Evolutionary conservation across 2,888 invertebrate species (phyloP), one percentile per base, ranked within the genome.

Genomic region (Apocheima hispidaria): DNA sequence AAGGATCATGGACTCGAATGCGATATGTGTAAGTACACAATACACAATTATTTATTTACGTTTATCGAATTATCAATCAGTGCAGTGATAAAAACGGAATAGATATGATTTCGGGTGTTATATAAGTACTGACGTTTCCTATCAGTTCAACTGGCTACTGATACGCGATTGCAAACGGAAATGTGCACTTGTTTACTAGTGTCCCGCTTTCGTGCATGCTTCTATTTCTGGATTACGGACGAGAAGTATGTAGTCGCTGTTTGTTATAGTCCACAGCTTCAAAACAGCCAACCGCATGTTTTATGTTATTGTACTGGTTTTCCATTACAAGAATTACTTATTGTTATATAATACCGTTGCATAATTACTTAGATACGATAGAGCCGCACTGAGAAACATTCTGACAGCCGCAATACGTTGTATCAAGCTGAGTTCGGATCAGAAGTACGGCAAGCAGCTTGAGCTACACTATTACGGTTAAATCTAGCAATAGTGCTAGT

Each of bases 1-100:
- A 93, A 95, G 82, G 88, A 94, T 44, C 92, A 94, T 81, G 96
- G 96, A 23, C 92, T 98, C 44, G 94, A 96, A 84, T 97, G 97
- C 79, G 95, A 97, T 87, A 94, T 98, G 78, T 95, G 97, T 97
- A 93, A 95, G 96, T 95, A 56, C 9, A n/a, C n/a, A n/a, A n/a
- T n/a, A n/a, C n/a, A 57, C 54, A 49, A 54, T 49, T 49, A 44
- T 60, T 30, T 49, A 54, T 43, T 46, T 28, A 20, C 20, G 10
- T 48, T 48, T 61, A 62, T 56, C 57, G 59, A 18, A 41, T 51
- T 62, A 63, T 50, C 63, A 69, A 69, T 72, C 64, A 62, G 55
- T 66, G 57, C 63, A 66, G 40, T 60, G 60, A 65, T 62, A 60
- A 59, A 55, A 52, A 58, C 41, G n/a, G n/a, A 4, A 21, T 18